A percentile compares a stretch with the other conserved stretches of the same genome.
These are phyloP conservation scores for Caretta caretta DNA, from an alignment of 2,113 vertebrate species.

Conservation along the genomic window DNA sequence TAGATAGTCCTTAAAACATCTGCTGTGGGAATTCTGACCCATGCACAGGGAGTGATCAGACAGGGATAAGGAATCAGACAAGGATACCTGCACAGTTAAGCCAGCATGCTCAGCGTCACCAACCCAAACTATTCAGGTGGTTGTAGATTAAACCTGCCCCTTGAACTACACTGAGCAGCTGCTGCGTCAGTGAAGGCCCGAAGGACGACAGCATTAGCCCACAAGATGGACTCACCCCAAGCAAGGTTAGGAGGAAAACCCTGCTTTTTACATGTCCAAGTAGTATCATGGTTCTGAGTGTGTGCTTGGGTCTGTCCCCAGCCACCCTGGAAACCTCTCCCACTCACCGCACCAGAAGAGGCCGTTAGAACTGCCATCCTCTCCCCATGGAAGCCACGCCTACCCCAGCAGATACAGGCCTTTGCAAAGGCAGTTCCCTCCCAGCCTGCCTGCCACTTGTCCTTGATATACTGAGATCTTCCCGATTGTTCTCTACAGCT, in stretches of 20 bases:
- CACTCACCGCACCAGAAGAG: neutral
- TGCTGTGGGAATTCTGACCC: neutral
- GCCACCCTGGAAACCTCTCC: neutral
- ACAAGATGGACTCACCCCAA: neutral
- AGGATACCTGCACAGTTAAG: neutral
- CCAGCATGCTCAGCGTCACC: neutral
- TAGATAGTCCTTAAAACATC: neutral
- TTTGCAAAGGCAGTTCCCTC: neutral
- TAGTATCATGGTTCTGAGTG: no score
- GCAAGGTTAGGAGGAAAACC: neutral
- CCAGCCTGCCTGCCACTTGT: rapidly evolving
- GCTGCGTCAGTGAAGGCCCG: neutral
- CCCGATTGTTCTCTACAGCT: neutral
- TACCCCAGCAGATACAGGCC: rapidly evolving
- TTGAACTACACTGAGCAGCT: neutral
- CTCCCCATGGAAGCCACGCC: rapidly evolving
- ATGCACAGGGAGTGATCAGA: neutral
- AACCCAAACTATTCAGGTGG: neutral
- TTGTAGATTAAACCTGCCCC: neutral
- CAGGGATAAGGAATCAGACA: neutral
- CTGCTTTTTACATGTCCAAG: no score
- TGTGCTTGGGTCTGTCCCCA: neutral
- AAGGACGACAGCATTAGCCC: neutral
- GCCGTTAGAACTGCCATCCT: neutral
- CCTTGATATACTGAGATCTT: neutral